Evolutionary conservation across 2,888 invertebrate species (phyloP).

Genomic region (Aphidius colemani): DNA sequence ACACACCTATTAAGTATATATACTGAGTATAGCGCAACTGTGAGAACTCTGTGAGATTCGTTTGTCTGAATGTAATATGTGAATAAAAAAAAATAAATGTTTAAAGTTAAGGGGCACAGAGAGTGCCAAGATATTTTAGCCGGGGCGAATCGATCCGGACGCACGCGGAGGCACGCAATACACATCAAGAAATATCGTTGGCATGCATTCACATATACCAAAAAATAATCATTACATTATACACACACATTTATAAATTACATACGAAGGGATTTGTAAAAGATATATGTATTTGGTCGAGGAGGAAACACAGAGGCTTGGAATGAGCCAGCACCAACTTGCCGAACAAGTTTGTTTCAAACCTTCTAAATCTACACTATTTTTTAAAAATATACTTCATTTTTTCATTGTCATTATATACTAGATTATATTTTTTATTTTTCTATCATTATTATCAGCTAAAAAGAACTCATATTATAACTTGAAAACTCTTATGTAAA

Average conservation of each 20-base stretch:
- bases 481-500: no score
- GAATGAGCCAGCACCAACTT: conserved; percentile 23
- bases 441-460: no score
- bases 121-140: conserved; percentile 30
- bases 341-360: conserved; percentile 33
- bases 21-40: no score
- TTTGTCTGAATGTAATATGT: no score
- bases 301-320: conserved; percentile 15
- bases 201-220: conserved; percentile 18
- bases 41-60: no score
- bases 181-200: conserved; percentile 7
- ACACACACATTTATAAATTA: neutral
- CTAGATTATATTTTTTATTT: no score
- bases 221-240: neutral
- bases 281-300: neutral
- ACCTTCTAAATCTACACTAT: neutral
- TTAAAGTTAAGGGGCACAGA: neutral
- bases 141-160: conserved; percentile 33
- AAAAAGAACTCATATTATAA: no score
- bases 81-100: neutral
- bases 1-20: no score
- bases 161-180: conserved; percentile 30
- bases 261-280: conserved; percentile 11
- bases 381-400: no score
- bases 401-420: no score